Base-by-base conservation (phyloP, 2,888 invertebrate genomes). In the Amiota mariae region DNA sequence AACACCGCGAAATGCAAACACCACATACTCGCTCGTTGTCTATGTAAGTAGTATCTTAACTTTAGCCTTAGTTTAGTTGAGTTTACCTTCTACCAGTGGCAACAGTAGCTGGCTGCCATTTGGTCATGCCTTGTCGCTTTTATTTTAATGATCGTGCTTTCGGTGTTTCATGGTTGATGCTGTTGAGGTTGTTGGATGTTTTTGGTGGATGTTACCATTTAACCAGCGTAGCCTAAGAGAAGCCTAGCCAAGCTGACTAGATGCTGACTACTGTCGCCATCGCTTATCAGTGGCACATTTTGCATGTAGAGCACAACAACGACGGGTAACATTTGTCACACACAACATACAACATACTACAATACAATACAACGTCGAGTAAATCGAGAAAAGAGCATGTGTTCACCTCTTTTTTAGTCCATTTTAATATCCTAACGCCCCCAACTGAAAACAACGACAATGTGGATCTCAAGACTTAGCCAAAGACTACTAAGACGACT, bases 131-230 rank as follows among this genome's bases (percentile, higher is more conserved):
- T 77, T 81, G 84, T 83, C 81, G 88, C 86, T 84, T 88, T 85
- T 86, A 85, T 88, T 88, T 87, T 88, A 88, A 88, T 88, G 88
- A 87, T 80, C 85, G 79, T 84, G 86, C 82, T 72, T 79, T 77
- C 59, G 20, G 20, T 18, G 59, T 59, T 15, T n/a, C 20, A 20
- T 70, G 66, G 57, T 51, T 73, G 73, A 68, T 64, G 70, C 63
- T 72, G 63, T 48, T 71, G 15, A 51, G 61, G n/a, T 11, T 48
- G 67, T n/a, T 20, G 10, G 18, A 24, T 24, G 63, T 18, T 24
- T 1, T 64, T 66, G 72, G 72, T 76, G 77, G 81, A 77, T 73
- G 74, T 80, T 74, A 66, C 78, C 82, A 82, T 82, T 84, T 81
- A 76, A 76, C 76, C 80, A 77, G 78, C 72, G 18, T 24, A 24